Evolutionary conservation across 1,140 invertebrate species (phyloP).

Genomic region (Hyphantria cunea): DNA sequence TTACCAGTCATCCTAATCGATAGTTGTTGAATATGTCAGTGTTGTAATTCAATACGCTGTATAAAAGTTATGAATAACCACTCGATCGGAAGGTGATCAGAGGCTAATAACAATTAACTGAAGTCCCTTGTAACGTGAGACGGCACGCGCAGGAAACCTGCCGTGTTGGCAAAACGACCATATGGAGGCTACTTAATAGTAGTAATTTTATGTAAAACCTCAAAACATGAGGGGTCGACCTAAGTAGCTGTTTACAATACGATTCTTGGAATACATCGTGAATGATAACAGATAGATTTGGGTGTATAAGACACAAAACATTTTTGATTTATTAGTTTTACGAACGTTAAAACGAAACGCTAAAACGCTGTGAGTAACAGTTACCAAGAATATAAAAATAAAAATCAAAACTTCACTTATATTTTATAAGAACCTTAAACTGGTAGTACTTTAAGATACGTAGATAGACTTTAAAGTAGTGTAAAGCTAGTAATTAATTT

Average conservation of each 20-base stretch:
- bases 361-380: no score
- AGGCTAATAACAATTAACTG: slow-evolving; percentile 76
- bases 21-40: background rate
- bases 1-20: no score
- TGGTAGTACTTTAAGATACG: no score
- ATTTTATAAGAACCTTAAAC: no score
- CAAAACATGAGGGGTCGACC: slow-evolving; percentile 19
- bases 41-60: slow-evolving; percentile 53
- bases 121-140: slow-evolving; percentile 58
- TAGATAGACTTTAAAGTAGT: no score
- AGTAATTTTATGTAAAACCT: slow-evolving; percentile 20
- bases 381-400: no score
- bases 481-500: no score
- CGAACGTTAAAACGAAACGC: no score
- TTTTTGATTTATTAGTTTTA: no score
- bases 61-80: slow-evolving; percentile 48
- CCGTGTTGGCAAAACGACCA: slow-evolving; percentile 52
- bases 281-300: slow-evolving; percentile 3
- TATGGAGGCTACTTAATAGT: slow-evolving; percentile 39
- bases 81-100: slow-evolving; percentile 38
- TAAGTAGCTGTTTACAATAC: background rate
- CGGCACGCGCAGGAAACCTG: slow-evolving; percentile 61
- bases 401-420: no score
- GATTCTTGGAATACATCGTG: slow-evolving; percentile 10
- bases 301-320: background rate